A percentile compares a stretch with the other conserved stretches of the same genome.
Conservation (phyloP, 2,113 vertebrate genomes). For the Hemiscyllium ocellatum region DNA sequence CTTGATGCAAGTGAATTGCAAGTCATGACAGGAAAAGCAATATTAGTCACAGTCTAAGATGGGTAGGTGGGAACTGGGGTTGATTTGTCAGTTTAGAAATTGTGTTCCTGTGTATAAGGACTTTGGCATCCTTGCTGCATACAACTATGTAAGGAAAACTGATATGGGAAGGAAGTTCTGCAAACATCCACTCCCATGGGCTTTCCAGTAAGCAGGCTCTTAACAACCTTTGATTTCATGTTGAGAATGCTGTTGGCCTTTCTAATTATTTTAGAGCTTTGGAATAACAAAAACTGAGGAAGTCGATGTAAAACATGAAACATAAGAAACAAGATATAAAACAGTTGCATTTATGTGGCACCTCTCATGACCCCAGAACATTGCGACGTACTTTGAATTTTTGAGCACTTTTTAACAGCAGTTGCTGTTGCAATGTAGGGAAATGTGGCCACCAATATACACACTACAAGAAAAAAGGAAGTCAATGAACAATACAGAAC, state of each 20-base stretch:
- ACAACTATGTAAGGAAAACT: background rate
- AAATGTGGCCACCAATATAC: background rate
- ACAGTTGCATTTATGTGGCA: background rate
- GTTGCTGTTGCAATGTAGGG: background rate
- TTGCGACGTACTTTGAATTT: background rate
- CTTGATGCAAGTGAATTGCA: background rate
- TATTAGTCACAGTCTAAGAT: background rate
- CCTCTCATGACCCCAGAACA: too few species aligned
- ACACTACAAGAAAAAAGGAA: background rate
- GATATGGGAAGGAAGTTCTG: slow-evolving; percentile 10
- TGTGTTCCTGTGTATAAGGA: background rate
- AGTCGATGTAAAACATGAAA: background rate
- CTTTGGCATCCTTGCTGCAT: background rate
- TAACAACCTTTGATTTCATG: background rate
- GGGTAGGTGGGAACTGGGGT: background rate
- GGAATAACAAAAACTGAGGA: background rate
- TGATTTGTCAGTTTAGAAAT: background rate
- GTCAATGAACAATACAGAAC: background rate
- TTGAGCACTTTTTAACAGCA: background rate
- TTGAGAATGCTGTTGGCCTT: background rate
- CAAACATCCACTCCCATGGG: slow-evolving; percentile 19
- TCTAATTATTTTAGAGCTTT: background rate
- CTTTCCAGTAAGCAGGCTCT: background rate
- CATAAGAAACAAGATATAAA: background rate
- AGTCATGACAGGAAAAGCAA: background rate